phyloP scores from a whole-genome alignment of 2,113 vertebrate genomes.

The Corydoras sp. region DNA sequence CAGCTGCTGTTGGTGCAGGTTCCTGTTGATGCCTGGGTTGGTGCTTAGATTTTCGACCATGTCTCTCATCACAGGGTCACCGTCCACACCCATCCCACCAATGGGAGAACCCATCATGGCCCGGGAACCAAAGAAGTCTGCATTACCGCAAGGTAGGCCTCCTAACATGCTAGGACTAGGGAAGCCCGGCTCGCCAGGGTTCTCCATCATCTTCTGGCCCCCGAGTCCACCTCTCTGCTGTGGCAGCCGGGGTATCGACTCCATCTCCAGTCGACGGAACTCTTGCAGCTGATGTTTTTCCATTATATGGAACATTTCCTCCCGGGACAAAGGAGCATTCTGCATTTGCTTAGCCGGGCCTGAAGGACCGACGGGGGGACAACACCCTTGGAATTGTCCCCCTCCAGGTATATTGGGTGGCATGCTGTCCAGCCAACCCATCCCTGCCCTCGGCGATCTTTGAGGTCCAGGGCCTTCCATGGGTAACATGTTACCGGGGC shows the following conservation, averaged over 20 bases:
- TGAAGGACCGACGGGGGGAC: conserved; percentile 61
- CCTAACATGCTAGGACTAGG: conserved; percentile 57
- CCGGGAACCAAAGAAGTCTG: conserved; percentile 81
- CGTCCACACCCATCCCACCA: too few species aligned
- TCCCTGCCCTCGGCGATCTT: conserved; percentile 75
- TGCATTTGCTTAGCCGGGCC: conserved; percentile 65
- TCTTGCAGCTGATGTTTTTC: conserved; percentile 80
- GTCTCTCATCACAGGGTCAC: conserved; percentile 74
- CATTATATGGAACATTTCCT: conserved; percentile 86
- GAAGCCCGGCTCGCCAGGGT: conserved; percentile 56
- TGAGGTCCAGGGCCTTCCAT: conserved; percentile 79
- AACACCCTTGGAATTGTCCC: conserved; percentile 72
- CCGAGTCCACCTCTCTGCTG: conserved; percentile 42
- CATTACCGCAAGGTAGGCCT: conserved; percentile 52
- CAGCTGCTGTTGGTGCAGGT: conserved; percentile 76
- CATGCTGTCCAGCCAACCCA: conserved; percentile 88
- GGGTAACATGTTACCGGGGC: conserved; percentile 76
- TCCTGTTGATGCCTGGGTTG: conserved; percentile 79
- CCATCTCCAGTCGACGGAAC: conserved; percentile 73
- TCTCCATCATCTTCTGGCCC: conserved; percentile 67
- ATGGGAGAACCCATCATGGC: conserved; percentile 82
- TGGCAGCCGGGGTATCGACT: conserved; percentile 78
- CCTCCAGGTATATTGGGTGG: conserved; percentile 71
- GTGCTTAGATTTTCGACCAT: conserved; percentile 81
- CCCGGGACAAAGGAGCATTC: conserved; percentile 77